Conservation (phyloP, 2,797 vertebrate genomes). For the Alfaro cultratus region DNA sequence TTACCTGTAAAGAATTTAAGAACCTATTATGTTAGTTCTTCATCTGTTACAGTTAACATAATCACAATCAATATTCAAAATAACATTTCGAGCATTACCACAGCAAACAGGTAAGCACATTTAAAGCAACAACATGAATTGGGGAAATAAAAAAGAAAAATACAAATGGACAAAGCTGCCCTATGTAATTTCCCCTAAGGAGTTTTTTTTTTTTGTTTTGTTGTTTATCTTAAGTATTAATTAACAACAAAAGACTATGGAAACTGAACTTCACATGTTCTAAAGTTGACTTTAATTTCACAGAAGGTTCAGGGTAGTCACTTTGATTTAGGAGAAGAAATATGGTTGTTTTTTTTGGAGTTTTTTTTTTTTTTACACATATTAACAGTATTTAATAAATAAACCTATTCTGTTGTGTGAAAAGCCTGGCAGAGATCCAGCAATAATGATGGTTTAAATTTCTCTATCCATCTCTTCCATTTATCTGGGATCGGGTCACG, state of each 20-base stretch:
- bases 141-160: not conserved
- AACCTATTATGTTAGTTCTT: no score
- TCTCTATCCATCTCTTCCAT: not conserved
- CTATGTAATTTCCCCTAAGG: not conserved
- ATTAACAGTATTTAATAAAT: not conserved
- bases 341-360: not conserved
- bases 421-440: not conserved
- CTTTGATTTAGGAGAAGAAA: not conserved
- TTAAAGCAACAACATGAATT: not conserved
- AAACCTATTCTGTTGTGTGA: not conserved
- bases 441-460: not conserved
- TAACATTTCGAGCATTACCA: not conserved
- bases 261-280: not conserved
- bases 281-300: not conserved
- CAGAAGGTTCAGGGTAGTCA: not conserved
- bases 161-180: not conserved
- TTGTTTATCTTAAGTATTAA: not conserved
- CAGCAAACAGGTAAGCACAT: not conserved
- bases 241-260: not conserved
- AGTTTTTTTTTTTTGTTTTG: not conserved
- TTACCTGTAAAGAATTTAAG: not conserved
- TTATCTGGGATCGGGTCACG: no score
- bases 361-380: no score
- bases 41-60: not conserved
- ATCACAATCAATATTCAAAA: not conserved